Conservation (phyloP, 2,113 vertebrate species). For the Pluvianellus socialis region DNA sequence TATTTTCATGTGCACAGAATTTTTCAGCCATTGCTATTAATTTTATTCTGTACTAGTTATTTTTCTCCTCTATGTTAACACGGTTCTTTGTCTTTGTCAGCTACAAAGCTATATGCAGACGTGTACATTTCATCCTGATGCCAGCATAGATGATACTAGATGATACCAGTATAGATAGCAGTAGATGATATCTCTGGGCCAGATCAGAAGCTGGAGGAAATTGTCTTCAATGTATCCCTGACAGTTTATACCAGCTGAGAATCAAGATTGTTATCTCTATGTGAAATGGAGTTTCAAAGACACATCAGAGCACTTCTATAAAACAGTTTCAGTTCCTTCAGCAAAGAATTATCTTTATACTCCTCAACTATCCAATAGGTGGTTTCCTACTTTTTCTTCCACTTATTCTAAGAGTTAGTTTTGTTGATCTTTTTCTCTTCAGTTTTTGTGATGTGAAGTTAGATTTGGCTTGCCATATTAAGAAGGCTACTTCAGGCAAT, state of each 20-base stretch:
- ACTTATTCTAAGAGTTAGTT: not conserved
- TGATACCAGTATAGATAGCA: not conserved
- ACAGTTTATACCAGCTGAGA: slow-evolving; percentile 46
- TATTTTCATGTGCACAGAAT: not conserved
- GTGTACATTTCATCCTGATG: not conserved
- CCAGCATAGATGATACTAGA: not conserved
- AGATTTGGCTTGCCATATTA: not conserved
- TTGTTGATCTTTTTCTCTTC: slow-evolving; percentile 31
- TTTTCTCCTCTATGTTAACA: not conserved
- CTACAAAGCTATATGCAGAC: not conserved
- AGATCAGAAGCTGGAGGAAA: slow-evolving; percentile 30
- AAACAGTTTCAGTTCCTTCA: slow-evolving; percentile 35
- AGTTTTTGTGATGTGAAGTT: slow-evolving; percentile 8
- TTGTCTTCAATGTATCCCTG: not conserved
- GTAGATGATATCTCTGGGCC: not conserved
- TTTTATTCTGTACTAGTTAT: not conserved
- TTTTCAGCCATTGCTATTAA: not conserved
- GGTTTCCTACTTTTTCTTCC: slow-evolving; percentile 34
- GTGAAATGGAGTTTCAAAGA: slow-evolving; percentile 41
- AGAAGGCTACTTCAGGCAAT: slow-evolving; percentile 4
- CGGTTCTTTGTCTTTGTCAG: not conserved
- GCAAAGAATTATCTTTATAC: slow-evolving; percentile 24
- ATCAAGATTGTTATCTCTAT: slow-evolving; percentile 18
- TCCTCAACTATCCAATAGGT: not conserved
- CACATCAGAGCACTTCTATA: not conserved